phyloP scores from a whole-genome alignment of 2,797 vertebrate genomes.

The Botia almorhae region DNA sequence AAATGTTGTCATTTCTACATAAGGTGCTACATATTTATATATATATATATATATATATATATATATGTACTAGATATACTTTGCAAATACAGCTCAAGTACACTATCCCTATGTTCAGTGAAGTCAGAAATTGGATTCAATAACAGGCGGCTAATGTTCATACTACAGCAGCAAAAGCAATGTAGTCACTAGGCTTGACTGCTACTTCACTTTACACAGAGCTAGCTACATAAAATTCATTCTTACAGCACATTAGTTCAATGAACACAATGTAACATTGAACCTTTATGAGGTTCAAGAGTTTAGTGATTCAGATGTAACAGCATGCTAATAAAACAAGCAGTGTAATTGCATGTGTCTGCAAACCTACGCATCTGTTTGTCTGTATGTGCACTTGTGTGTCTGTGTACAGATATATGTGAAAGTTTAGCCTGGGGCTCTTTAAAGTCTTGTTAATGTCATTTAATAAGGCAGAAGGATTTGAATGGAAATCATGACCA shows the following conservation, averaged over 20 bases:
- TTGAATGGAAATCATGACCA: slow-evolving; percentile 64
- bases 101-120: slow-evolving; percentile 3
- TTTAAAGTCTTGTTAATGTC: slow-evolving; percentile 74
- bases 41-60: neutral
- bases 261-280: neutral
- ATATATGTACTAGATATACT: neutral
- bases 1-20: neutral
- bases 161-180: slow-evolving; percentile 17
- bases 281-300: slow-evolving; percentile 1
- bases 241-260: neutral
- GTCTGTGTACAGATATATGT: slow-evolving; percentile 10
- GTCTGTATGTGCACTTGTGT: slow-evolving; percentile 8
- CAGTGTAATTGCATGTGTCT: slow-evolving; percentile 13
- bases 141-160: slow-evolving; percentile 6
- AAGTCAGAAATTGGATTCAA: slow-evolving; percentile 22
- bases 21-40: neutral
- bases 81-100: neutral
- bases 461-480: slow-evolving; percentile 69
- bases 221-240: slow-evolving; percentile 1
- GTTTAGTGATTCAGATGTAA: neutral
- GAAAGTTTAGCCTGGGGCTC: slow-evolving; percentile 47
- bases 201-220: slow-evolving; percentile 5
- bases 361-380: neutral
- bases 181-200: slow-evolving; percentile 19
- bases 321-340: slow-evolving; percentile 22